A percentile compares a stretch with the other conserved stretches of the same genome.
Evolutionary conservation across 2,888 invertebrate species (phyloP).

Genomic region (Halictus quadricinctus): DNA sequence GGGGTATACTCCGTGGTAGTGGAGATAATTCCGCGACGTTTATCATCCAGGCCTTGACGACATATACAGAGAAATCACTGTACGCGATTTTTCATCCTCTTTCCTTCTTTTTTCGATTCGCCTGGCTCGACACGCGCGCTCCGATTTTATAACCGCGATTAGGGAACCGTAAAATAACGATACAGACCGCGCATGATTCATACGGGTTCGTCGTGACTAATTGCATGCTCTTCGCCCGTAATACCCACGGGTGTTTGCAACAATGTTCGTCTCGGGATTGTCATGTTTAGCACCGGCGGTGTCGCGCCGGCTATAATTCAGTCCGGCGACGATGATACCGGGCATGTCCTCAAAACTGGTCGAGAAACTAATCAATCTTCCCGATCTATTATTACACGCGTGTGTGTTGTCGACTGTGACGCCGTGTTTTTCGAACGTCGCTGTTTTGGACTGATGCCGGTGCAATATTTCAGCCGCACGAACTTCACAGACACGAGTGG

Average conservation of each 20-base stretch:
- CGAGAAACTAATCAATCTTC: constrained; percentile 35
- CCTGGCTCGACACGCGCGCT: background rate
- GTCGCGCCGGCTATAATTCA: background rate
- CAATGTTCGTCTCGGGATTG: background rate
- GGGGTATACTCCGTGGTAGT: no score
- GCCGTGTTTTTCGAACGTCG: constrained; percentile 36
- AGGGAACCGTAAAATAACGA: constrained; percentile 39
- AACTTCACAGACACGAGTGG: constrained; percentile 34
- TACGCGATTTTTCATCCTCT: background rate
- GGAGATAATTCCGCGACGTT: no score
- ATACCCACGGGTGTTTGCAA: constrained; percentile 1
- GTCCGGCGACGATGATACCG: background rate
- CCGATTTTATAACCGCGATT: constrained; percentile 32
- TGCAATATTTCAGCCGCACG: constrained; percentile 35
- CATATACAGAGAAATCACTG: no score
- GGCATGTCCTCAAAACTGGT: background rate
- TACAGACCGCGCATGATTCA: constrained; percentile 35
- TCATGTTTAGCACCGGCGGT: background rate
- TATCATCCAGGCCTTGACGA: no score
- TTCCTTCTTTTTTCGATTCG: background rate
- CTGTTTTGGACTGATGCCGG: constrained; percentile 53
- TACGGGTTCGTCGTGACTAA: constrained; percentile 13
- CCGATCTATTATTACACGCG: constrained; percentile 46
- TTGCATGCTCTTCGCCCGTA: background rate
- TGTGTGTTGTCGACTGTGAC: constrained; percentile 7